Evolutionary conservation across 2,113 vertebrate species (phyloP).

Genomic region (Melanerpes aurifrons): DNA sequence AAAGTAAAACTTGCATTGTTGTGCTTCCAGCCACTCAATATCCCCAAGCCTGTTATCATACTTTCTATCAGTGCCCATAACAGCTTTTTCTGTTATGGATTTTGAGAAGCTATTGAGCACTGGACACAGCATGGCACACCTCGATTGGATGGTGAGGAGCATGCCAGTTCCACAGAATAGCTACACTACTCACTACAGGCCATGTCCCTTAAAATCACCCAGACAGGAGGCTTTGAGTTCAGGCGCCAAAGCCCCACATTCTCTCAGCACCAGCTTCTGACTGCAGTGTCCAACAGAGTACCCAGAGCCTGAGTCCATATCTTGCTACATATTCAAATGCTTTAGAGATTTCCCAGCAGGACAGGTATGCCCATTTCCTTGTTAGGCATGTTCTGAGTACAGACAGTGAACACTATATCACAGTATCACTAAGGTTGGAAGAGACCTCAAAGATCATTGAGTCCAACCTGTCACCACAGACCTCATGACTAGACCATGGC

Average conservation of each 20-base stretch:
- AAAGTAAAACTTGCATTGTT: not conserved
- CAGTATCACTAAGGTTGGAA: too few relatives aligned
- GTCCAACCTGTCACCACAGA: too few relatives aligned
- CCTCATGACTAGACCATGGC: too few relatives aligned
- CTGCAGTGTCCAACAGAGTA: not conserved
- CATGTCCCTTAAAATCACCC: not conserved
- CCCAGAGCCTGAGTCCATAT: not conserved
- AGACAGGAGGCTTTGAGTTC: not conserved
- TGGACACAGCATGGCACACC: not conserved
- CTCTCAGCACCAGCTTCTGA: not conserved
- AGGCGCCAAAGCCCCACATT: not conserved
- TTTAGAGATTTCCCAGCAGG: not conserved
- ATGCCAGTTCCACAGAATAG: not conserved
- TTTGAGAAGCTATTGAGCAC: not conserved
- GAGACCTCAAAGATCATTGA: too few relatives aligned
- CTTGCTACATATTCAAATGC: not conserved
- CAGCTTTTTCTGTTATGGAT: accelerated
- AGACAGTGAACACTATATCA: not conserved
- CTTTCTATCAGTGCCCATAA: not conserved
- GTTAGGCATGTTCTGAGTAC: not conserved
- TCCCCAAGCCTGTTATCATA: not conserved
- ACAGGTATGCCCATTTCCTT: not conserved
- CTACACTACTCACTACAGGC: not conserved
- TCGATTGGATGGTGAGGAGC: not conserved
- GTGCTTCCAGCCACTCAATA: not conserved